Evolutionary conservation across 1,140 invertebrate genomes (phyloP), one percentile per base, ranked within the genome.

Genomic region (Centruroides vittatus): DNA sequence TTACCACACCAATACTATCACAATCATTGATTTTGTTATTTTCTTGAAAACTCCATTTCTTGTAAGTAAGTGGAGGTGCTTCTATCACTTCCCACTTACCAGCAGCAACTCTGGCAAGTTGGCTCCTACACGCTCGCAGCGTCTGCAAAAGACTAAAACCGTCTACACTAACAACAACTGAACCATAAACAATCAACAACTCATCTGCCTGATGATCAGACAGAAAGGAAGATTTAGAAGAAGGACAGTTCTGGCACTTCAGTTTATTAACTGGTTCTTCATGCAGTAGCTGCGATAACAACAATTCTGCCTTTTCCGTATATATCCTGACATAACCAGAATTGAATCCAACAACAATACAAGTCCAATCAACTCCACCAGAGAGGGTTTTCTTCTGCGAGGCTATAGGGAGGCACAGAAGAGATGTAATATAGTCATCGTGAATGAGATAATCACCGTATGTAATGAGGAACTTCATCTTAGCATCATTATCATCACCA

Each of bases 321-420:
- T 93, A 96, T 75, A 96, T 91, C 64, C 84, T 78, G 47, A 96
- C 77, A 76, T 81, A 83, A 46, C 94, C 93, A 63, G 85, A 84
- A 65, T 81, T 82, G 67, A 93, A 89, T 34, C 93, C 93, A 61
- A 94, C 80, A 63, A 86, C 81, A 63, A 96, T 81, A 74, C 89
- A 93, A 11, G 90, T 93, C 93, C 93, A 97, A 72, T 97, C 93
- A 52, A 86, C 82, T n/a, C 80, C 81, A 69, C 82, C 82, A 55
- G 78, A 75, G 35, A 76, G 77, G 68, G 78, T 78, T 59, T 77
- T 80, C 68, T 81, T 79, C 68, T 86, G 80, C 68, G 86, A 80
- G 70, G 84, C 72, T 66, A 88, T 64, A 65, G 84, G 80, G 70
- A 85, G 68, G 73, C 80, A 79, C 56, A 79, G 62, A 12, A 82